Percentiles rank a stretch among this genome's conserved stretches.
Conservation (phyloP, 2,888 invertebrate genomes). For the Rhogogaster chlorosoma region DNA sequence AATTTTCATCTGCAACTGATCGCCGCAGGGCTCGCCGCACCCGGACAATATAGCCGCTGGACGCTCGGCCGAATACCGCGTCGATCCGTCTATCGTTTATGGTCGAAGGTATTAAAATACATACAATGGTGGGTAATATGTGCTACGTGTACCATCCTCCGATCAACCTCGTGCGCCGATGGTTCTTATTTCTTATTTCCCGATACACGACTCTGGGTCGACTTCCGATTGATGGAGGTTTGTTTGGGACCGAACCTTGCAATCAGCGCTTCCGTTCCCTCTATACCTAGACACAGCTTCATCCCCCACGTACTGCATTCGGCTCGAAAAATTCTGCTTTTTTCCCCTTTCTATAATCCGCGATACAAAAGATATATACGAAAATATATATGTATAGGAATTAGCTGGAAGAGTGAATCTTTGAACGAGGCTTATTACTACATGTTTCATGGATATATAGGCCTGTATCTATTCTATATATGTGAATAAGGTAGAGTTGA, state of each 20-base stretch:
- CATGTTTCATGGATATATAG: background rate
- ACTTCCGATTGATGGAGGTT: slow-evolving; percentile 31
- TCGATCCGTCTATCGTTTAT: slow-evolving; percentile 5
- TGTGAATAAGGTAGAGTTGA: background rate
- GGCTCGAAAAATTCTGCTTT: background rate
- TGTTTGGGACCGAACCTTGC: background rate
- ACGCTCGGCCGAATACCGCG: background rate
- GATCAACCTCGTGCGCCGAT: background rate
- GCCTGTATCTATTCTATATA: background rate
- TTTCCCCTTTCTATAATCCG: too few species aligned
- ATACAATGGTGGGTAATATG: slow-evolving; percentile 12
- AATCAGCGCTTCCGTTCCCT: slow-evolving; percentile 8
- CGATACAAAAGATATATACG: background rate
- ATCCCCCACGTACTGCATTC: background rate
- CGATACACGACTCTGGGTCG: background rate
- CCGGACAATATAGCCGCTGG: slow-evolving; percentile 66
- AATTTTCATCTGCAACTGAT: slow-evolving; percentile 42
- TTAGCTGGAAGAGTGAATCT: background rate
- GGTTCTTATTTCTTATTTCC: slow-evolving; percentile 1
- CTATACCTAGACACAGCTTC: background rate
- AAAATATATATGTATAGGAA: background rate
- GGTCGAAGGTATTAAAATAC: slow-evolving; percentile 8
- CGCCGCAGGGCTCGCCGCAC: slow-evolving; percentile 67
- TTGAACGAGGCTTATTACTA: background rate
- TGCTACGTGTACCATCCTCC: background rate